Conservation (phyloP, 2,888 invertebrate species). For the Dolichomitus sp. region DNA sequence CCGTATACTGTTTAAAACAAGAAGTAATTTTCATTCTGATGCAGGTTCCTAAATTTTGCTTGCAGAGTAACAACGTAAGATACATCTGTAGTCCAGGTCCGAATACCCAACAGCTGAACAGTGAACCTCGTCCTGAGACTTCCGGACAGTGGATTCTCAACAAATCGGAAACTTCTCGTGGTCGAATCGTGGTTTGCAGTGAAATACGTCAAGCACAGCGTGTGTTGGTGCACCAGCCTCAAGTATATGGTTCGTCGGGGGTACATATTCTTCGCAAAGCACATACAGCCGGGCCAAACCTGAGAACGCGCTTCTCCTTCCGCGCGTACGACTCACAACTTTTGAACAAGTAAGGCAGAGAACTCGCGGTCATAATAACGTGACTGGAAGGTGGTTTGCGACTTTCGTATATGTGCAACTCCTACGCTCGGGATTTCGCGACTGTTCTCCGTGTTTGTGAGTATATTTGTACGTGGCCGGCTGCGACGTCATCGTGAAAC, state of each 20-base stretch:
- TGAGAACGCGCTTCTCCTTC: background rate
- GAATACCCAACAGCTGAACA: conserved; percentile 31
- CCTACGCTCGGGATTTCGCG: conserved; percentile 15
- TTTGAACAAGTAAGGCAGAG: conserved; percentile 42
- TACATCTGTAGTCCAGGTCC: conserved; percentile 1
- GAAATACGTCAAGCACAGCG: conserved; percentile 54
- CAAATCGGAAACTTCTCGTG: conserved; percentile 47
- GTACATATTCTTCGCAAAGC: background rate
- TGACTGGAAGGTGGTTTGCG: conserved; percentile 4
- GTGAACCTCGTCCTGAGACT: conserved; percentile 21
- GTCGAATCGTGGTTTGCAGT: conserved; percentile 22
- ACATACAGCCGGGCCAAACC: background rate
- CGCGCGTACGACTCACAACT: conserved; percentile 35
- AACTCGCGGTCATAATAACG: conserved; percentile 54
- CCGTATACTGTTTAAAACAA: no score
- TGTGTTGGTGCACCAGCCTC: conserved; percentile 23
- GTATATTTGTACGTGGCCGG: conserved; percentile 22
- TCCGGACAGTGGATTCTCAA: conserved; percentile 18
- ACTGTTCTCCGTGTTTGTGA: background rate
- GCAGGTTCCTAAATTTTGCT: background rate
- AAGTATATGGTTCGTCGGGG: conserved; percentile 26
- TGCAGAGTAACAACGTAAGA: background rate
- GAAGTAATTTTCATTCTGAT: background rate
- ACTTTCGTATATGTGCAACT: conserved; percentile 24
- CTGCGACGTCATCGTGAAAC: conserved; percentile 55